Conservation (phyloP, 2,797 vertebrate genomes). For the Stomatorhinus walkeri region DNA sequence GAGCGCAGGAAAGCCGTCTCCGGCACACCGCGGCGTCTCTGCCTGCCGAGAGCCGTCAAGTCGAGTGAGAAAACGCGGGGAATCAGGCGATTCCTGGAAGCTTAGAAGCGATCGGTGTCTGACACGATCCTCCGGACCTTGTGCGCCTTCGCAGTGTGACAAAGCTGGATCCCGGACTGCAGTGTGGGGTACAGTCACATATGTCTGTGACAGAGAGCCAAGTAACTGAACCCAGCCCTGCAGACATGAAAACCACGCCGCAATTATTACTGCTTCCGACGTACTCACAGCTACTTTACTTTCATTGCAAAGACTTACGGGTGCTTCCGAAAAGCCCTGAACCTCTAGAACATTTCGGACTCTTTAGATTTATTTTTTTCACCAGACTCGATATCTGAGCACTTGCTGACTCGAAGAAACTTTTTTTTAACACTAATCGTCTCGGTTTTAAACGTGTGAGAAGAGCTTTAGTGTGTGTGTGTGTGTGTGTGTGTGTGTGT, state of each 20-base stretch:
- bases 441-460: not conserved
- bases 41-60: constrained; percentile 27
- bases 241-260: constrained; percentile 38
- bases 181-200: constrained; percentile 44
- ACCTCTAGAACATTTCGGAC: not conserved
- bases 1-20: constrained; percentile 26
- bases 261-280: constrained; percentile 16
- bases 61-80: constrained; percentile 21
- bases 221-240: constrained; percentile 34
- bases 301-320: not conserved
- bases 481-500: not conserved
- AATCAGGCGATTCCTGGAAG: constrained; percentile 45
- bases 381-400: not conserved
- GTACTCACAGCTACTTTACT: constrained; percentile 18
- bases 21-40: constrained; percentile 24
- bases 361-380: not conserved
- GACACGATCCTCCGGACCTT: constrained; percentile 13
- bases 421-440: not conserved
- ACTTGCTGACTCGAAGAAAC: not conserved
- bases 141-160: constrained; percentile 31
- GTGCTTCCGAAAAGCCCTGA: not conserved
- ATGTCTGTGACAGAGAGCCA: constrained; percentile 39
- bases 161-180: constrained; percentile 37
- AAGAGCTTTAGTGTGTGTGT: not conserved
- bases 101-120: constrained; percentile 40